phyloP scores from a whole-genome alignment of 2,113 vertebrate genomes.

The Gobius niger region DNA sequence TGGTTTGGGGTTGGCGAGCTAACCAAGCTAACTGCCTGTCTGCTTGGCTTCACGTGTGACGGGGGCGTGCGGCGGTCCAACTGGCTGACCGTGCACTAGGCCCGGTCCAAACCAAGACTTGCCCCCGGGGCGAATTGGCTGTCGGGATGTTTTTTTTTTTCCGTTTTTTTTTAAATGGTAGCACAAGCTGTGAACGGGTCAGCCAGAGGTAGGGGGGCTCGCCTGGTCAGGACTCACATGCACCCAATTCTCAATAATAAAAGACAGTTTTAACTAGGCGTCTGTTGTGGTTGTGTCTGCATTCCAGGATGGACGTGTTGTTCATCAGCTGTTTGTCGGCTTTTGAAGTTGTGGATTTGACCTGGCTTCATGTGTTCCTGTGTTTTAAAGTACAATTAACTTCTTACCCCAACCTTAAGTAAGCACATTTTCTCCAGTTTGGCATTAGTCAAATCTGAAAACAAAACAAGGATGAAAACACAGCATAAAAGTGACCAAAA shows the following conservation, averaged over 20 bases:
- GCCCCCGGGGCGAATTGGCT: conserved; percentile 31
- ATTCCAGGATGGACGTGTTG: not conserved
- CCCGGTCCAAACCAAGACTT: not conserved
- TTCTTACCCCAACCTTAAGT: too few species aligned
- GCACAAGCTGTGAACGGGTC: conserved; percentile 45
- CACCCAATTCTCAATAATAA: conserved; percentile 2
- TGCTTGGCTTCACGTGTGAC: conserved; percentile 38
- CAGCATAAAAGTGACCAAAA: too few species aligned
- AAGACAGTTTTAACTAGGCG: not conserved
- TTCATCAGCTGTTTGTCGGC: too few species aligned
- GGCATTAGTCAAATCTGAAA: too few species aligned
- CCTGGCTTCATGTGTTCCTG: too few species aligned
- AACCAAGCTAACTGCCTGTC: conserved; percentile 34
- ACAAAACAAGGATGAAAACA: too few species aligned
- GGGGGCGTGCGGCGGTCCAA: conserved; percentile 25
- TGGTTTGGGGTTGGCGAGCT: conserved; percentile 15
- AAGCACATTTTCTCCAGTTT: too few species aligned
- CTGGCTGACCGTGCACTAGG: conserved; percentile 23
- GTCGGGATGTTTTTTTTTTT: conserved; percentile 20
- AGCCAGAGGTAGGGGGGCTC: conserved; percentile 52
- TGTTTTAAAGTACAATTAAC: too few species aligned
- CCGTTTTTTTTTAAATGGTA: conserved; percentile 34
- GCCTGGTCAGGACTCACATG: conserved; percentile 20
- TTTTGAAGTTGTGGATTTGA: too few species aligned
- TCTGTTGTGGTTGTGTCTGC: not conserved